Evolutionary conservation across 2,888 invertebrate genomes (phyloP).

Genomic region (Lobophora halterata): DNA sequence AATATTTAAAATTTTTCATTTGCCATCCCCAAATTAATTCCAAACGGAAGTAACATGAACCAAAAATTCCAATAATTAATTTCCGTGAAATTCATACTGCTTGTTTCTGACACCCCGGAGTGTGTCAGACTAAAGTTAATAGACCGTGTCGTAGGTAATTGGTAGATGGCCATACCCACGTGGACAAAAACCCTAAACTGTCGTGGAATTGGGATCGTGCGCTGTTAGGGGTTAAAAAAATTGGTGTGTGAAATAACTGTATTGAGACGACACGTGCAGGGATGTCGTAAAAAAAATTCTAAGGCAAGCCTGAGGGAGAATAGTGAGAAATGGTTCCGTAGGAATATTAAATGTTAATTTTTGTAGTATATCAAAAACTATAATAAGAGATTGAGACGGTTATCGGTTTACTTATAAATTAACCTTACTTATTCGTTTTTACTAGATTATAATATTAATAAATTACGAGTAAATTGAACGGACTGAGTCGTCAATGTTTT

Average conservation of each 20-base stretch:
- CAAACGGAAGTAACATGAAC: background rate
- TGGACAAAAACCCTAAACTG: slow-evolving; percentile 1
- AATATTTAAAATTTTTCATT: too few species aligned
- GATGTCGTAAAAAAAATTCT: slow-evolving; percentile 7
- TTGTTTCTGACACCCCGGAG: slow-evolving; percentile 48
- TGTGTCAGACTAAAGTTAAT: slow-evolving; percentile 37
- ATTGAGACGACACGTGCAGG: slow-evolving; percentile 29
- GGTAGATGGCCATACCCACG: slow-evolving; percentile 1
- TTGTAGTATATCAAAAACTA: too few species aligned
- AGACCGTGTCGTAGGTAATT: slow-evolving; percentile 32
- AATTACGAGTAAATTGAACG: too few species aligned
- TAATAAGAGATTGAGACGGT: too few species aligned
- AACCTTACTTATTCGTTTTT: too few species aligned
- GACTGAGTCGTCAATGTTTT: too few species aligned
- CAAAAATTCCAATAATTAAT: slow-evolving; percentile 63
- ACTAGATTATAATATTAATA: too few species aligned
- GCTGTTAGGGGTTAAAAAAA: slow-evolving; percentile 26
- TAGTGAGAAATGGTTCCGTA: slow-evolving; percentile 15
- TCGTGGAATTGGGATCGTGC: background rate
- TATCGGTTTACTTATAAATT: too few species aligned
- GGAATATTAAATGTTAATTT: slow-evolving; percentile 1
- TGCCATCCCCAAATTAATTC: too few species aligned
- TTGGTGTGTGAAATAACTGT: slow-evolving; percentile 31
- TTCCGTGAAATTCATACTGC: slow-evolving; percentile 62
- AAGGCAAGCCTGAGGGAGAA: background rate